phyloP scores from a whole-genome alignment of 2,888 invertebrate genomes.

The Callyntrura sp. region DNA sequence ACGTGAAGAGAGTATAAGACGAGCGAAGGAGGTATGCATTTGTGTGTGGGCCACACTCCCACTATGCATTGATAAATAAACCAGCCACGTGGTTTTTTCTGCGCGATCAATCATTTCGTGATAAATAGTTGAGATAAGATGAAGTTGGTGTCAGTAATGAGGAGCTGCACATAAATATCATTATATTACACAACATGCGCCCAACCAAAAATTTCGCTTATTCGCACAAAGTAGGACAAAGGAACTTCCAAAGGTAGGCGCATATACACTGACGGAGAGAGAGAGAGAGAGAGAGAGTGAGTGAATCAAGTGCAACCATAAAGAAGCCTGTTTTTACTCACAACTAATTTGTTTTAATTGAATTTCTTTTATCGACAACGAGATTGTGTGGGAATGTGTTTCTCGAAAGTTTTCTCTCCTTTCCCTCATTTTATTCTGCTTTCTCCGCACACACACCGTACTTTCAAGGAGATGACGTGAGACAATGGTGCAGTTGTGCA shows the following conservation, averaged over 20 bases:
- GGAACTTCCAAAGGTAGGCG: too few species aligned
- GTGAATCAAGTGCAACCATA: background rate
- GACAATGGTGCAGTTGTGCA: too few species aligned
- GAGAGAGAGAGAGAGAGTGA: background rate
- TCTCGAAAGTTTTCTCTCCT: background rate
- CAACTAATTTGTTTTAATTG: conserved; percentile 43
- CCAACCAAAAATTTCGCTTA: too few species aligned
- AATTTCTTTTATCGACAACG: conserved; percentile 5
- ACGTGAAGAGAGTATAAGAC: background rate
- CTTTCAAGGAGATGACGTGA: too few species aligned
- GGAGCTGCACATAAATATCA: too few species aligned
- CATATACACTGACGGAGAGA: too few species aligned
- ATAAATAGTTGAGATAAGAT: too few species aligned
- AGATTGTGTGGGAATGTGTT: background rate
- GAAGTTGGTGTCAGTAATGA: too few species aligned
- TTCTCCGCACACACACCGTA: background rate
- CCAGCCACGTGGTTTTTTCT: background rate
- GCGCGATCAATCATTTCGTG: background rate
- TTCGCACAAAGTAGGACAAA: too few species aligned
- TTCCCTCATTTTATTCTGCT: background rate
- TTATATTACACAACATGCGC: too few species aligned
- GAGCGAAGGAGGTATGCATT: background rate
- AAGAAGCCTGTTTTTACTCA: background rate
- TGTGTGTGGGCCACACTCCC: too few species aligned
- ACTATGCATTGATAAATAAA: too few species aligned